Evolutionary conservation across 2,113 vertebrate genomes (phyloP).

Genomic region (Festucalex cinctus): DNA sequence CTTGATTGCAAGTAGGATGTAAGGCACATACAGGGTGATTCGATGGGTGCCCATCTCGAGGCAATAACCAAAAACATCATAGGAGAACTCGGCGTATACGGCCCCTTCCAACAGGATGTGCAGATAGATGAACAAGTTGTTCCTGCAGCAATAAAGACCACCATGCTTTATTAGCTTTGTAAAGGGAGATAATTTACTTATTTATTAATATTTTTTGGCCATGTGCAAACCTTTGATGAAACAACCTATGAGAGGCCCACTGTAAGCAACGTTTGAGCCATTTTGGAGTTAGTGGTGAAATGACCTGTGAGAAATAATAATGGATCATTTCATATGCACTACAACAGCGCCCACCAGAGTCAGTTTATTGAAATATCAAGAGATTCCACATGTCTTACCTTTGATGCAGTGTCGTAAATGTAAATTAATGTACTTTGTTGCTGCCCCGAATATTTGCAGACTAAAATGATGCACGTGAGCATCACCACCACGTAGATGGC

Average conservation of each 20-base stretch:
- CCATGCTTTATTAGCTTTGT: neutral
- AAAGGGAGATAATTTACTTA: no score
- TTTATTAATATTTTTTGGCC: no score
- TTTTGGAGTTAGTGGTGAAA: conserved; percentile 72
- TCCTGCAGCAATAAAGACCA: conserved; percentile 66
- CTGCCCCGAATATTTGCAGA: conserved; percentile 75
- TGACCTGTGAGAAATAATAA: conserved; percentile 57
- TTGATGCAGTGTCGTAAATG: conserved; percentile 25
- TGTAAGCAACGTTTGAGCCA: conserved; percentile 70
- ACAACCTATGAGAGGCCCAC: conserved; percentile 71
- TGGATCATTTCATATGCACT: no score
- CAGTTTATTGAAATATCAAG: neutral
- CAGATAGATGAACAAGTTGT: conserved; percentile 78
- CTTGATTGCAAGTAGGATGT: conserved; percentile 78
- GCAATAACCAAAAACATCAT: conserved; percentile 85
- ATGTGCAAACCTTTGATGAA: conserved; percentile 77
- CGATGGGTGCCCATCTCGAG: conserved; percentile 80
- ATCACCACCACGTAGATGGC: conserved; percentile 74
- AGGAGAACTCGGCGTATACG: conserved; percentile 85
- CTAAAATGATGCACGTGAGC: conserved; percentile 56
- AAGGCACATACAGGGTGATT: conserved; percentile 79
- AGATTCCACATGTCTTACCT: conserved; percentile 47
- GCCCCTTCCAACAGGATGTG: conserved; percentile 79
- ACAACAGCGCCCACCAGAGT: conserved; percentile 14
- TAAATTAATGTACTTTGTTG: conserved; percentile 59